These are phyloP conservation scores for Polypterus senegalus DNA, from an alignment of 2,113 vertebrate genomes.

Conservation along the genomic window DNA sequence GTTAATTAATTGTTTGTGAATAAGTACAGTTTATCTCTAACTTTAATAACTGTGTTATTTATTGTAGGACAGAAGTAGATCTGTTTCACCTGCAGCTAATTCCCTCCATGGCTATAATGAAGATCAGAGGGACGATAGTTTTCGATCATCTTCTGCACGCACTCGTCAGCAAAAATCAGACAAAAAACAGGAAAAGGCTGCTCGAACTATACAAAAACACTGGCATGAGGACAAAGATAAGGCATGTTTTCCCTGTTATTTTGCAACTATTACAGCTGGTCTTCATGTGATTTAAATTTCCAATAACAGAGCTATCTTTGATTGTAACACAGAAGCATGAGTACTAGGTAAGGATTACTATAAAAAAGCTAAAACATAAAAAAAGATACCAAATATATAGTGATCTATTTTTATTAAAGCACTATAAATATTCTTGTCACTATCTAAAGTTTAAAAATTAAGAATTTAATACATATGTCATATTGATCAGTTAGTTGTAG, in stretches of 20 bases:
- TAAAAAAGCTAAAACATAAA: neutral
- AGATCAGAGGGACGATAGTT: neutral
- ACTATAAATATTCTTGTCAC: too few species aligned
- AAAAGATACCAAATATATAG: neutral
- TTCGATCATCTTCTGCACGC: constrained; percentile 7
- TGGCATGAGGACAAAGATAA: constrained; percentile 50
- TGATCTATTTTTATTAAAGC: neutral
- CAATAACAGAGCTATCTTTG: neutral
- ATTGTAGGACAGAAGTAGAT: too few species aligned
- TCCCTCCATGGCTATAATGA: neutral
- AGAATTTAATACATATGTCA: too few species aligned
- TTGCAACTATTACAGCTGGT: neutral
- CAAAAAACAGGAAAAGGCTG: constrained; percentile 38
- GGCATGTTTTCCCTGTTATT: constrained; percentile 21
- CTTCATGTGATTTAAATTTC: neutral
- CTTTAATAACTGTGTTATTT: too few species aligned
- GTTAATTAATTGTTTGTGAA: too few species aligned
- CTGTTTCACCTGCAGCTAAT: neutral
- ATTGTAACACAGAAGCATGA: neutral
- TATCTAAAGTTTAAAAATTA: too few species aligned
- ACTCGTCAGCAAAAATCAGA: constrained; percentile 3
- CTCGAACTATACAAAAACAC: constrained; percentile 48
- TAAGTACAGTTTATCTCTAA: too few species aligned
- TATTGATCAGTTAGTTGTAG: too few species aligned
- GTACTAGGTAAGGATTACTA: neutral